Base-by-base conservation (phyloP, 2,113 vertebrate genomes). In the Oreochromis spilurus region DNA sequence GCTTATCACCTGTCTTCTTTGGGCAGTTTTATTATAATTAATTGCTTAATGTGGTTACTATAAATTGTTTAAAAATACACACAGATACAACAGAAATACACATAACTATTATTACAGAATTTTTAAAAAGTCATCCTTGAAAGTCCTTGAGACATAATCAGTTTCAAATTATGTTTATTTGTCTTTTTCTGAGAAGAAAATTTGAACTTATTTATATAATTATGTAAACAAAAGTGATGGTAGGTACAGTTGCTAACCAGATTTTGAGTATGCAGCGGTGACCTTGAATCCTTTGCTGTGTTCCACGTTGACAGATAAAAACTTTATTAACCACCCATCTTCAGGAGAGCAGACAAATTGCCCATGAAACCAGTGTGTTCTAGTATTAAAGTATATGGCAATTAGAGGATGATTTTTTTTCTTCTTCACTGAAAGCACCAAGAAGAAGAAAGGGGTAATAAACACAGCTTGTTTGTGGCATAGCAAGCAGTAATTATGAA, bases 131-230 rank as follows among this genome's bases (percentile, higher is more conserved):
- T 38, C 10, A 89, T 93, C 94, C 94, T 96, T 95, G 93, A 93
- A 95, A 89, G 93, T 96, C 93, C 93, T 96, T 96, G 92, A 95
- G 93, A 88, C 87, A 91, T 93, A 95, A 96, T 95, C 92, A 95
- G 90, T 86, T 88, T 91, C 78, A 92, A 95, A 96, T 94, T 91
- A 88, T 95, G 84, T 95, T 95, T 92, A 90, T 91, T 94, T 94
- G 81, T 91, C 77, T 84, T 91, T 87, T 81, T 19, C 82, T 67
- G 34, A 82, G 87, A 84, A 89, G 85, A 89, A 94, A 94, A 89
- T 79, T 36, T 83, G 55, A 93, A 88, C 82, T 94, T 95, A 93
- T 96, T 96, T 94, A 92, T 95, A 81, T 95, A 94, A 91, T 93
- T 92, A 94, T 94, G 92, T 94, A 94, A 94, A 96, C 91, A 95